A percentile compares a stretch with the other conserved stretches of the same genome.
These are phyloP conservation scores for Pongo pygmaeus DNA, from an alignment of 2,113 vertebrate species.

Conservation along the genomic window DNA sequence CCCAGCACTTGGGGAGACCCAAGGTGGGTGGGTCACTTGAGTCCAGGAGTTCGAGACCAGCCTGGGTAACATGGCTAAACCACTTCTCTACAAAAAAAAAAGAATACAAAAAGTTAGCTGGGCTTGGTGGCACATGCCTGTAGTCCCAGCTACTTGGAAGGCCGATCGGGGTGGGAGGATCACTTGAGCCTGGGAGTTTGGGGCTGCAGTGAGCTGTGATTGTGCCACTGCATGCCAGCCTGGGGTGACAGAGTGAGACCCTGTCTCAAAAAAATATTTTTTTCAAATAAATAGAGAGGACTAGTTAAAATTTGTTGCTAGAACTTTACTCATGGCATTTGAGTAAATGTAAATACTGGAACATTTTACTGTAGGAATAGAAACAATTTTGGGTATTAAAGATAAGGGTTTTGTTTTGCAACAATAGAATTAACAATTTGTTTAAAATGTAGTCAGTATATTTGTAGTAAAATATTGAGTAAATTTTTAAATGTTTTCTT, in stretches of 20 bases:
- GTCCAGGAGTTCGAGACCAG: neutral
- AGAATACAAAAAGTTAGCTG: neutral
- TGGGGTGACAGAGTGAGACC: neutral
- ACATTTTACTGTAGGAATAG: conserved; percentile 37
- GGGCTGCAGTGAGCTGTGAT: neutral
- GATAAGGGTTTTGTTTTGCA: neutral
- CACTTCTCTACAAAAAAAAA: neutral
- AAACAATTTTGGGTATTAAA: conserved; percentile 28
- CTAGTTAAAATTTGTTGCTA: neutral
- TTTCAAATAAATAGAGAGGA: neutral
- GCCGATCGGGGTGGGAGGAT: neutral
- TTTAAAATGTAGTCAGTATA: neutral
- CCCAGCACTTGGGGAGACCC: neutral
- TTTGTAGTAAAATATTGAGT: neutral
- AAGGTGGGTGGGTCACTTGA: neutral
- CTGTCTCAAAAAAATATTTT: neutral
- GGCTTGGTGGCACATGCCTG: neutral
- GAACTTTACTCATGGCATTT: neutral
- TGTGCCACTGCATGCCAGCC: too few species aligned
- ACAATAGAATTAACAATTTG: neutral
- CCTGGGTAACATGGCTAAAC: neutral
- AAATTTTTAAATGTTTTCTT: neutral
- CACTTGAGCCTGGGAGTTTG: neutral
- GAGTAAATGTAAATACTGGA: neutral
- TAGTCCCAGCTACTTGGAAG: neutral